Evolutionary conservation across 23 tunicate species (phyloP).

Genomic region (Styela clava): DNA sequence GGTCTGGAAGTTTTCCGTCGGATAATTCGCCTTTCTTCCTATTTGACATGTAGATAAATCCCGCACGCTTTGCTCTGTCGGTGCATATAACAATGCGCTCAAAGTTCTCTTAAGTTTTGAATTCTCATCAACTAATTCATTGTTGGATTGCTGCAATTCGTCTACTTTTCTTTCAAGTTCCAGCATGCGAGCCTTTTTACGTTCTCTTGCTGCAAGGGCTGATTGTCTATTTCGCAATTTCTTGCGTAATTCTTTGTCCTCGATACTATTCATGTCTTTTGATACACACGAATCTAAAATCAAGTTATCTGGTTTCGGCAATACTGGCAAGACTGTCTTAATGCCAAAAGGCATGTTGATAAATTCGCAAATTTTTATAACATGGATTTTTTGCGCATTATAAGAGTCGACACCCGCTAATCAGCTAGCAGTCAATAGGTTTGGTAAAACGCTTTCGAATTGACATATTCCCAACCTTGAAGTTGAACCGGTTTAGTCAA

Average conservation of each 20-base stretch:
- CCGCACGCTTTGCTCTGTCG: background rate
- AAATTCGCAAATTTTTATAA: background rate
- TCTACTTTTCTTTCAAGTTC: constrained; percentile 69
- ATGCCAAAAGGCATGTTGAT: constrained; percentile 47
- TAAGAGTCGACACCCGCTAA: no score
- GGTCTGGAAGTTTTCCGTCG: no score
- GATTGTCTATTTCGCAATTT: constrained; percentile 92
- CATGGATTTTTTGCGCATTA: no score
- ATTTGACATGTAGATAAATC: background rate
- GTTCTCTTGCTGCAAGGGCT: constrained; percentile 94
- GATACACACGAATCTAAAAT: background rate
- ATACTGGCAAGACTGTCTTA: constrained; percentile 49
- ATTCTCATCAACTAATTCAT: constrained; percentile 13
- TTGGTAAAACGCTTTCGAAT: no score
- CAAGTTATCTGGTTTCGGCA: constrained; percentile 52
- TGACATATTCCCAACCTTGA: background rate
- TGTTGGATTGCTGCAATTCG: constrained; percentile 29
- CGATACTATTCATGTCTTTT: constrained; percentile 58
- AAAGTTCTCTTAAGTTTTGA: background rate
- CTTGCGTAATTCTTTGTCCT: constrained; percentile 93
- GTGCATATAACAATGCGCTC: background rate
- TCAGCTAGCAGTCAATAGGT: no score
- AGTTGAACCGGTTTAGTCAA: background rate
- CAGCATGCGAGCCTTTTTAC: constrained; percentile 90
- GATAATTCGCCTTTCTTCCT: background rate